Conservation (phyloP, 1,140 invertebrate species). For the Magallana gigas region DNA sequence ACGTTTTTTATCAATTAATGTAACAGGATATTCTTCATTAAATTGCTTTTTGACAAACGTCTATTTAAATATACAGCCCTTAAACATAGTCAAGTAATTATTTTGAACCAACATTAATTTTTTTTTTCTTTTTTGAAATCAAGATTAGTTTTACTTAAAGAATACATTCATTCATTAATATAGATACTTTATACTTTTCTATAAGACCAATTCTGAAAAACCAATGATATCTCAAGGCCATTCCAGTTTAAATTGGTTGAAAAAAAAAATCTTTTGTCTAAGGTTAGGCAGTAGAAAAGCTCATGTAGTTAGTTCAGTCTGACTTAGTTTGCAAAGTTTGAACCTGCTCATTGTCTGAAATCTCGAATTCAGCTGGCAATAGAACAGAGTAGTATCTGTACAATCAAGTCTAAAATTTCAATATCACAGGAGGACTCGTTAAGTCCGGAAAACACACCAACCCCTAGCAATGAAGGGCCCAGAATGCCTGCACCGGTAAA, state of each 20-base stretch:
- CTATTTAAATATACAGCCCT: constrained; percentile 14
- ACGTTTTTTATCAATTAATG: neutral
- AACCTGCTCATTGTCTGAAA: constrained; percentile 14
- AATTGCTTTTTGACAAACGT: neutral
- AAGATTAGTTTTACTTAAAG: neutral
- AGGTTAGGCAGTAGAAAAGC: neutral
- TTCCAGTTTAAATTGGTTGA: neutral
- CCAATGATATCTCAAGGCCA: constrained; percentile 4
- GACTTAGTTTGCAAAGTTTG: neutral
- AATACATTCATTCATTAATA: neutral
- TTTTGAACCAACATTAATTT: constrained; percentile 8
- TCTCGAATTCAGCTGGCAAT: neutral
- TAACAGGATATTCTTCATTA: constrained; percentile 19
- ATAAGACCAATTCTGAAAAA: neutral
- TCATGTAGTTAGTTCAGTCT: neutral
- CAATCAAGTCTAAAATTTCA: constrained; percentile 22
- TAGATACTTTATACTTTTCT: constrained; percentile 15
- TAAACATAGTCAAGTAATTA: neutral
- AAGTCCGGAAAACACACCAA: neutral
- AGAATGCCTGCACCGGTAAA: constrained; percentile 13
- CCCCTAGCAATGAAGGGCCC: constrained; percentile 15
- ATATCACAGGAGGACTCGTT: neutral
- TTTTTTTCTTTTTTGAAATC: neutral
- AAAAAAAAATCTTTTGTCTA: constrained; percentile 24
- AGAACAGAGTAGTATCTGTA: neutral